Conservation (phyloP, 2,888 invertebrate species). For the Andricus quercusramuli region DNA sequence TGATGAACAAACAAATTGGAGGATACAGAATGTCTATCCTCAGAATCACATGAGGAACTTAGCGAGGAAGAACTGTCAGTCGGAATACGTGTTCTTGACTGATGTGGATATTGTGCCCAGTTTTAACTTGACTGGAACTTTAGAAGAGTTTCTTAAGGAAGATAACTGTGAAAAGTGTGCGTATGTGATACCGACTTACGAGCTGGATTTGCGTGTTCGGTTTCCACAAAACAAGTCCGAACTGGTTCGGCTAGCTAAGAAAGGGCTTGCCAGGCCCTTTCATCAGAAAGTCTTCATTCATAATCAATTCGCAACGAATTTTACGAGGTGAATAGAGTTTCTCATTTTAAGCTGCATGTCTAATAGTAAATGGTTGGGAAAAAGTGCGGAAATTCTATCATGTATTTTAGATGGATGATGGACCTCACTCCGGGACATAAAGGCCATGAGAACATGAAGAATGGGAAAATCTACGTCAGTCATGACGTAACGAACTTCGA, state of each 20-base stretch:
- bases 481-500: conserved; percentile 89
- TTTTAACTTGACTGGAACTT: conserved; percentile 84
- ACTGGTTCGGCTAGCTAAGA: conserved; percentile 86
- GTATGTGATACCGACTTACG: conserved; percentile 94
- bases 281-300: conserved; percentile 95
- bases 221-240: conserved; percentile 92
- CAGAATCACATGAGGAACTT: conserved; percentile 94
- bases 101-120: conserved; percentile 95
- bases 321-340: conserved; percentile 83
- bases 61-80: conserved; percentile 91
- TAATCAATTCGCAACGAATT: conserved; percentile 95
- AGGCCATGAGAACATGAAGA: conserved; percentile 82
- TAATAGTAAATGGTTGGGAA: neutral
- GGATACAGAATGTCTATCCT: conserved; percentile 89
- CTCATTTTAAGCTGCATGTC: too few species aligned
- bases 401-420: conserved; percentile 71
- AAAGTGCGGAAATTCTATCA: neutral
- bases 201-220: conserved; percentile 88
- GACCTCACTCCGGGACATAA: conserved; percentile 75
- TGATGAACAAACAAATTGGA: conserved; percentile 85
- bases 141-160: conserved; percentile 85
- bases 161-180: conserved; percentile 86
- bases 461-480: conserved; percentile 85
- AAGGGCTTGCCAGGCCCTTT: conserved; percentile 92
- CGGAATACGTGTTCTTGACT: conserved; percentile 89